phyloP scores from a whole-genome alignment of 2,113 vertebrate species.

The Donacobius atricapilla region DNA sequence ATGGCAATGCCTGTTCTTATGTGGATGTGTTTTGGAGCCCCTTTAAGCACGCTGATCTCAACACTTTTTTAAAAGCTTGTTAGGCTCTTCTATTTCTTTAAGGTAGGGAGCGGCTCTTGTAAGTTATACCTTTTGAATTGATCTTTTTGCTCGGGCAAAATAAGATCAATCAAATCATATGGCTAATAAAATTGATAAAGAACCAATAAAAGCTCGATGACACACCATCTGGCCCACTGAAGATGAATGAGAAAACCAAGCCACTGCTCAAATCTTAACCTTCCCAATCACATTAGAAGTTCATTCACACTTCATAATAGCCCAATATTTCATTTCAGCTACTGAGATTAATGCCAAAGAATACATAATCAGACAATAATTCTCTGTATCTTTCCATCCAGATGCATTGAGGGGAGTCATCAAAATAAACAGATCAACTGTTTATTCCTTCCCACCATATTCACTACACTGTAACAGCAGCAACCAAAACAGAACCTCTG shows the following conservation, averaged over 20 bases:
- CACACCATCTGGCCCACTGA: conserved; percentile 10
- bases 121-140: conserved; percentile 60
- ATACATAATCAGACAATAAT: conserved; percentile 37
- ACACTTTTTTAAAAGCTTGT: background rate
- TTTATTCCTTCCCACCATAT: background rate
- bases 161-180: conserved; percentile 75
- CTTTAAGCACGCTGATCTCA: background rate
- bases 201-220: conserved; percentile 53
- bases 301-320: background rate
- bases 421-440: background rate
- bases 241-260: conserved; percentile 51
- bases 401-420: background rate
- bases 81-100: conserved; percentile 29
- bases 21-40: background rate
- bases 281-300: conserved; percentile 23
- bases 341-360: conserved; percentile 18
- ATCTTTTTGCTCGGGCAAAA: conserved; percentile 70
- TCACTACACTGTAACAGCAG: background rate
- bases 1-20: background rate
- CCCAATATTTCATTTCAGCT: conserved; percentile 13
- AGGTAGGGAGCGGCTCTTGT: conserved; percentile 25
- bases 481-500: background rate
- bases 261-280: background rate
- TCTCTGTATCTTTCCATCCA: background rate
- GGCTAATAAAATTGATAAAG: conserved; percentile 77